phyloP scores from a whole-genome alignment of 2,797 vertebrate species.

The Spizella passerina region DNA sequence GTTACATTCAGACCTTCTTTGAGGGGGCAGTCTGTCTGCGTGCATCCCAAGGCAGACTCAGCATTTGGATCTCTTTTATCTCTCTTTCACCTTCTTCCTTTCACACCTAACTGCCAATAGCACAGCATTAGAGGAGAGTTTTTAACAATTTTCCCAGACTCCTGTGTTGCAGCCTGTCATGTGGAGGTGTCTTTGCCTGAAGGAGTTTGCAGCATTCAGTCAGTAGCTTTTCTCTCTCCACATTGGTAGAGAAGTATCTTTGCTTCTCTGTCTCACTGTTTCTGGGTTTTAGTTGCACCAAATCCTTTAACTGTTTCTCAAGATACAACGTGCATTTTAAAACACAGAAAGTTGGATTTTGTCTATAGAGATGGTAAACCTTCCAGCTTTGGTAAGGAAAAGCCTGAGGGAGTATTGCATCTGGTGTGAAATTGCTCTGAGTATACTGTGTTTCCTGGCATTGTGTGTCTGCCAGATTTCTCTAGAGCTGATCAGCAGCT shows the following conservation, averaged over 20 bases:
- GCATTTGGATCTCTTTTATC: slow-evolving; percentile 28
- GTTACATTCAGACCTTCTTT: background rate
- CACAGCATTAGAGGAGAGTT: background rate
- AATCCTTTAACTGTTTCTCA: background rate
- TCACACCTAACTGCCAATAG: slow-evolving; percentile 45
- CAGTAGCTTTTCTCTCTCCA: background rate
- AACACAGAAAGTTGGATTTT: background rate
- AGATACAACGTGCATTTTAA: background rate
- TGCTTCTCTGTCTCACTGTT: background rate
- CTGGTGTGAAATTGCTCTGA: background rate
- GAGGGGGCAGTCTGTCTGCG: background rate
- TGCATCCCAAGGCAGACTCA: background rate
- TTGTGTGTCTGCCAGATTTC: background rate
- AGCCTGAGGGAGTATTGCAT: background rate
- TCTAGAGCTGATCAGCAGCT: background rate
- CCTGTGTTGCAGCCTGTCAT: background rate
- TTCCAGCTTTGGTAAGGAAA: background rate
- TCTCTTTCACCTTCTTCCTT: slow-evolving; percentile 1
- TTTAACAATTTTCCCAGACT: background rate
- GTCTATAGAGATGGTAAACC: background rate
- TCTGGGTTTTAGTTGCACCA: background rate
- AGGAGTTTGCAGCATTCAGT: background rate
- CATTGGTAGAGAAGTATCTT: background rate
- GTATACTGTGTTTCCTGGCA: background rate
- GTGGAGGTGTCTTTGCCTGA: background rate